phyloP scores from a whole-genome alignment of 1,140 invertebrate genomes.

The Mizuhopecten yessoensis region DNA sequence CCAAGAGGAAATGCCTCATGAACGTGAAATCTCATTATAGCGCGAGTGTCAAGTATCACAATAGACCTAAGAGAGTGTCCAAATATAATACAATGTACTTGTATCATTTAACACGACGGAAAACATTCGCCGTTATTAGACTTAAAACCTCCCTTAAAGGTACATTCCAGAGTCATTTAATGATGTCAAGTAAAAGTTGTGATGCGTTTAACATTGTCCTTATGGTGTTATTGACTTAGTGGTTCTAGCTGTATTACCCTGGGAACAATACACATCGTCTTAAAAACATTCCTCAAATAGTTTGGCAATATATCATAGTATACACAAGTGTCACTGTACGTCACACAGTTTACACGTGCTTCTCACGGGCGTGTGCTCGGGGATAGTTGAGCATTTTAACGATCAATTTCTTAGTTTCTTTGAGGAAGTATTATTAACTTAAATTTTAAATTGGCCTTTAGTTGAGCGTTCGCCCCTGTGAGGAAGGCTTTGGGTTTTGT shows the following conservation, averaged over 20 bases:
- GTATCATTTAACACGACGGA: not conserved
- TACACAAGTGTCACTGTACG: not conserved
- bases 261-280: not conserved
- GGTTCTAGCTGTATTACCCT: not conserved
- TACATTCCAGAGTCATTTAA: not conserved
- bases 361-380: not conserved
- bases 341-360: not conserved
- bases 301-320: constrained; percentile 34
- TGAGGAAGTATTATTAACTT: not conserved
- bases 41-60: not conserved
- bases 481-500: too few relatives aligned
- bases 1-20: not conserved
- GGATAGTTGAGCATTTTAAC: not conserved
- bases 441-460: too few relatives aligned
- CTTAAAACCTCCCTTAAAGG: not conserved
- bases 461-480: too few relatives aligned
- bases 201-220: not conserved
- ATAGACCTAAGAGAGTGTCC: not conserved
- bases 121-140: not conserved
- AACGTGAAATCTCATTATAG: not conserved
- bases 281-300: constrained; percentile 13
- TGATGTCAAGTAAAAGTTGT: not conserved
- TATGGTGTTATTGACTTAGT: not conserved
- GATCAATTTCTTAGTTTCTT: not conserved
- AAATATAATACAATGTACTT: not conserved